These are phyloP conservation scores for Zaprionus kolodkinae DNA, from an alignment of 1,140 invertebrate species.

Conservation along the genomic window DNA sequence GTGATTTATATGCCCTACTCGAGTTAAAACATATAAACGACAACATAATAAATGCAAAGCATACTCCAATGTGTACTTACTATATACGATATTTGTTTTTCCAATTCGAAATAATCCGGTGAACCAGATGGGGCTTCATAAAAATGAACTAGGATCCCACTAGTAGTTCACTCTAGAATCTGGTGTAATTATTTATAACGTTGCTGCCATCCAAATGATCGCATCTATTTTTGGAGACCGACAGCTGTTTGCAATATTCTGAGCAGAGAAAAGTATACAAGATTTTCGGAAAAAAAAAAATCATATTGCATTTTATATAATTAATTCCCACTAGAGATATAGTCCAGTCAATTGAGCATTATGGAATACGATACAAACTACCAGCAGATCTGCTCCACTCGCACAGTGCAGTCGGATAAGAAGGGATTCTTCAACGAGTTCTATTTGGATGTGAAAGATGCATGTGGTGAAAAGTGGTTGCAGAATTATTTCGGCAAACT, in stretches of 20 bases:
- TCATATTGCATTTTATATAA: constrained; percentile 62
- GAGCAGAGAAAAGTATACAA: constrained; percentile 38
- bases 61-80: constrained; percentile 21
- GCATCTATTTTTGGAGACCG: constrained; percentile 71
- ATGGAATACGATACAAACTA: constrained; percentile 80
- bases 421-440: constrained; percentile 87
- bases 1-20: constrained; percentile 78
- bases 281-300: constrained; percentile 35
- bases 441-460: constrained; percentile 83
- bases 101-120: not conserved
- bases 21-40: constrained; percentile 73
- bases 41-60: constrained; percentile 55
- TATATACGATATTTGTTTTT: constrained; percentile 1
- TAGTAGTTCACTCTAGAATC: constrained; percentile 44
- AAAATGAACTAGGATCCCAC: constrained; percentile 28
- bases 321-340: constrained; percentile 20
- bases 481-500: constrained; percentile 85
- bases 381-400: constrained; percentile 85
- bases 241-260: constrained; percentile 72
- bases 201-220: constrained; percentile 54
- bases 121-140: constrained; percentile 1
- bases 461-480: constrained; percentile 85
- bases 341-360: not conserved
- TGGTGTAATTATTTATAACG: constrained; percentile 66
- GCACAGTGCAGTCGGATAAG: constrained; percentile 86